Evolutionary conservation across 2,113 vertebrate genomes (phyloP).

Genomic region (Antechinus flavipes): DNA sequence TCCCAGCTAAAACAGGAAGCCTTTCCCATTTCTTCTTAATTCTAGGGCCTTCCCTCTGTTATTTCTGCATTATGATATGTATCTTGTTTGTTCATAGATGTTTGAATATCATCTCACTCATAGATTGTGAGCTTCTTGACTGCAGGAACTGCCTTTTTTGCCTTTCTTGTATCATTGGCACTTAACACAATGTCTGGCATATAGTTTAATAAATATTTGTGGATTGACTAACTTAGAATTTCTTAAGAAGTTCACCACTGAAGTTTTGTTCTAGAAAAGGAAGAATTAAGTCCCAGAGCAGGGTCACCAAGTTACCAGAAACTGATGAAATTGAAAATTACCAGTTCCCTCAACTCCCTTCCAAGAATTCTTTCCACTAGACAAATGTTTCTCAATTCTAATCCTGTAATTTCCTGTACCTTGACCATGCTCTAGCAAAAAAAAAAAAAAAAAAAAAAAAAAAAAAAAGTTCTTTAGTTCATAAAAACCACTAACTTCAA

Average conservation of each 20-base stretch:
- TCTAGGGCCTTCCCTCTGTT: neutral
- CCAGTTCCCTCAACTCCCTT: neutral
- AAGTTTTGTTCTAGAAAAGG: neutral
- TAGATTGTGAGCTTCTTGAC: neutral
- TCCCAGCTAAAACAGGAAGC: neutral
- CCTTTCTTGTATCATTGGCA: neutral
- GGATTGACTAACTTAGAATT: neutral
- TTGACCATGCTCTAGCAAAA: neutral
- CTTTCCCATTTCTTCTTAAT: neutral
- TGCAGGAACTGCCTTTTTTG: neutral
- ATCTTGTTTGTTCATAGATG: neutral
- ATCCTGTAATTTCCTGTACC: neutral
- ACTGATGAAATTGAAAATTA: neutral
- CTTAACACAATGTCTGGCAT: neutral
- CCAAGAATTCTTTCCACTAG: rapidly evolving
- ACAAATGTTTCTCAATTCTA: neutral
- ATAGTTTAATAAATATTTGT: neutral
- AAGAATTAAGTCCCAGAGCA: neutral
- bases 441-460: neutral
- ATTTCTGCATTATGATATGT: neutral
- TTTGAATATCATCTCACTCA: neutral
- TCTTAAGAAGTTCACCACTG: neutral
- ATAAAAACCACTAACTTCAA: neutral
- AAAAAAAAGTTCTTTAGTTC: neutral
- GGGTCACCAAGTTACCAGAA: neutral